Evolutionary conservation across 2,888 invertebrate genomes (phyloP).

Genomic region (Entomobrya proxima): DNA sequence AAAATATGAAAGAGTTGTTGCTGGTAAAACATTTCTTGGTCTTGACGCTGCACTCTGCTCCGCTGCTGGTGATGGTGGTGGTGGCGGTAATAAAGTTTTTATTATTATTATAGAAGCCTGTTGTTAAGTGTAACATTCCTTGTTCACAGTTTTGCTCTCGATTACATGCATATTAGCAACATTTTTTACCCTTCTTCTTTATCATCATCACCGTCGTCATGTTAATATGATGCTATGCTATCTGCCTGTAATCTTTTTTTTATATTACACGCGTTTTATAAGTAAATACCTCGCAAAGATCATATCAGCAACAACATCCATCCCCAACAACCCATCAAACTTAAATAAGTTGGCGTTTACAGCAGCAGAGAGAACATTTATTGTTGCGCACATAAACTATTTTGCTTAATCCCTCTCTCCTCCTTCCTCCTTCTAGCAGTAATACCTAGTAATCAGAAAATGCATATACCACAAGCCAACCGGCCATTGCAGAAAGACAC

Average conservation of each 20-base stretch:
- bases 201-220: background rate
- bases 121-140: constrained; percentile 55
- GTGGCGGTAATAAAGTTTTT: background rate
- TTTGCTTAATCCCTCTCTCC: constrained; percentile 1
- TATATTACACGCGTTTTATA: background rate
- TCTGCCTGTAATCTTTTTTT: background rate
- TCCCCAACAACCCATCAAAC: constrained; percentile 31
- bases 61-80: background rate
- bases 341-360: constrained; percentile 16
- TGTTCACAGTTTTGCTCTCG: constrained; percentile 65
- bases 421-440: constrained; percentile 20
- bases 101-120: background rate
- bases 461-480: background rate
- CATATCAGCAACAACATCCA: background rate
- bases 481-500: background rate
- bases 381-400: constrained; percentile 9
- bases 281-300: background rate
- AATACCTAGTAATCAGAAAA: background rate
- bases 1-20: background rate
- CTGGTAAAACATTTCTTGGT: background rate
- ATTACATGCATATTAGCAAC: constrained; percentile 62
- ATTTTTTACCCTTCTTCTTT: background rate
- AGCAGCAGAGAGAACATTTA: background rate
- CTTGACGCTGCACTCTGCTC: no score
- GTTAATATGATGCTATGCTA: background rate